Evolutionary conservation across 1,140 invertebrate genomes (phyloP).

Genomic region (Maconellicoccus hirsutus): DNA sequence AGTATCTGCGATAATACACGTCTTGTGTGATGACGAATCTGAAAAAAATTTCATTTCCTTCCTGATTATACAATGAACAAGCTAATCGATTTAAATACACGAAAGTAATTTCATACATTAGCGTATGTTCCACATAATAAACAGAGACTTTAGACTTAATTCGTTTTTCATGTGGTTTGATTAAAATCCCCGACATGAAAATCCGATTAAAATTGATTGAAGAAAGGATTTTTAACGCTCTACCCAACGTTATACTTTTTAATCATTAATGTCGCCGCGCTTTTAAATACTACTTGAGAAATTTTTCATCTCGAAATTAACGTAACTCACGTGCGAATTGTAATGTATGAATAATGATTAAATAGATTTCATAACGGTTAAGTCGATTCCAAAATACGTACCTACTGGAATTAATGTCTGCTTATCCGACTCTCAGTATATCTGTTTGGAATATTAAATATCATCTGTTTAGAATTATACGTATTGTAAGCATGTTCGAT

Average conservation of each 20-base stretch:
- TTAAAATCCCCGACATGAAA: not conserved
- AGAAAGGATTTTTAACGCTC: not conserved
- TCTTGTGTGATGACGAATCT: not conserved
- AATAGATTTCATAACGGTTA: not conserved
- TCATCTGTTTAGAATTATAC: too few species aligned
- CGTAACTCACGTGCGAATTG: not conserved
- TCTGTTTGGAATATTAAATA: not conserved
- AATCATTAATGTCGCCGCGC: not conserved
- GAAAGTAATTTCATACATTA: too few species aligned
- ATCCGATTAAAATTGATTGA: not conserved
- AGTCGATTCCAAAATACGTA: not conserved
- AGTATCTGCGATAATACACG: not conserved
- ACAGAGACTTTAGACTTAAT: not conserved
- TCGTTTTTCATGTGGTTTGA: conserved; percentile 2
- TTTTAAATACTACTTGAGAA: not conserved
- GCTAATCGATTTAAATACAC: too few species aligned
- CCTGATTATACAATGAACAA: not conserved
- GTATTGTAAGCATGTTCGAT: too few species aligned
- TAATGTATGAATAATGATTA: conserved; percentile 6
- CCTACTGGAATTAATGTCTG: not conserved
- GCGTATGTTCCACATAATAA: not conserved
- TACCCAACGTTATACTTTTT: not conserved
- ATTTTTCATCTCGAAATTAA: not conserved
- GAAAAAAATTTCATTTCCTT: not conserved
- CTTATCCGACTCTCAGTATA: not conserved